phyloP scores from a whole-genome alignment of 2,888 invertebrate genomes.

The Chorisops tibialis region DNA sequence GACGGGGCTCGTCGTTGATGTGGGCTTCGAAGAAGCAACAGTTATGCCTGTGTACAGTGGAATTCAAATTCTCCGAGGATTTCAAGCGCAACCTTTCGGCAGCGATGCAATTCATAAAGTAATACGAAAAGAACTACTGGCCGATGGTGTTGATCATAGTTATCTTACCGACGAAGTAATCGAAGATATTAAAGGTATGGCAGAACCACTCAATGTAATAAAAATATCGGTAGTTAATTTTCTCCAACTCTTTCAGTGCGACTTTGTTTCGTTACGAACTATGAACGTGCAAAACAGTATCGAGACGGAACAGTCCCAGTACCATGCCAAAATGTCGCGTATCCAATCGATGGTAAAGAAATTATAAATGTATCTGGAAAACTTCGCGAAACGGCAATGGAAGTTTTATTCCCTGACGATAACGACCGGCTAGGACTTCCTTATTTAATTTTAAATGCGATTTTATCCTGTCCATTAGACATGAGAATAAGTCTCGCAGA shows the following conservation, averaged over 20 bases:
- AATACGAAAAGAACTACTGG: constrained; percentile 55
- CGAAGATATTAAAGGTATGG: constrained; percentile 70
- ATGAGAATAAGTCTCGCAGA: constrained; percentile 71
- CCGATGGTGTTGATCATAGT: constrained; percentile 48
- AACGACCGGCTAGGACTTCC: constrained; percentile 77
- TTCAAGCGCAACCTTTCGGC: constrained; percentile 78
- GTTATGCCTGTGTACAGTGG: constrained; percentile 84
- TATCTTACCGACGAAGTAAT: constrained; percentile 57
- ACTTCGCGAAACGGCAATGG: constrained; percentile 77
- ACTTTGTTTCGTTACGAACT: constrained; percentile 82
- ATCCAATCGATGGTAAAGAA: constrained; percentile 64
- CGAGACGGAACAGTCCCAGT: constrained; percentile 52
- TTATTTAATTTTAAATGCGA: constrained; percentile 79
- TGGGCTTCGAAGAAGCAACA: constrained; percentile 82
- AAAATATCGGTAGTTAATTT: no score
- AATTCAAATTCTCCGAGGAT: constrained; percentile 77
- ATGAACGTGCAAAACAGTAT: constrained; percentile 63
- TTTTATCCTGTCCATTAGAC: constrained; percentile 80
- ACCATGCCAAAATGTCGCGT: constrained; percentile 62
- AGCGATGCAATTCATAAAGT: constrained; percentile 68
- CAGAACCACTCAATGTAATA: not conserved
- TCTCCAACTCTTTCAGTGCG: constrained; percentile 63
- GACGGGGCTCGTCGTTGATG: constrained; percentile 79
- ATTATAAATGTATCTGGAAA: constrained; percentile 64
- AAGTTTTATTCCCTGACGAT: constrained; percentile 81